phyloP scores from a whole-genome alignment of 2,797 vertebrate genomes.

The Antrozous pallidus region DNA sequence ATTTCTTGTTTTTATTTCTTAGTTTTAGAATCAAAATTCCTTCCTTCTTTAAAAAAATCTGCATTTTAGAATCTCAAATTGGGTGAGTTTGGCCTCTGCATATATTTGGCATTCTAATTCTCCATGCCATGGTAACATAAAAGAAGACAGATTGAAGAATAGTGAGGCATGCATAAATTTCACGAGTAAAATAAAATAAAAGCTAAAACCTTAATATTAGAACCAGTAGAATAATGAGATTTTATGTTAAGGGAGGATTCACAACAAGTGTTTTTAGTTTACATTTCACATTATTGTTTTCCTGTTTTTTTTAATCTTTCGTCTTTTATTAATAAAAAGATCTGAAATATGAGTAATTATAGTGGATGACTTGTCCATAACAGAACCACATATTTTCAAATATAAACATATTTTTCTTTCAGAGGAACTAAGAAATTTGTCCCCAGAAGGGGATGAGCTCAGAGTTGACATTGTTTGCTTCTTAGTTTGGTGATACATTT shows the following conservation, averaged over 20 bases:
- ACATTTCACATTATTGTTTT: not conserved
- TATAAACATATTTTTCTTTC: not conserved
- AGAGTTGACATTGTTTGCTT: not conserved
- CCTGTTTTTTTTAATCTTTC: not conserved
- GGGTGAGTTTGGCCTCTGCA: constrained; percentile 17
- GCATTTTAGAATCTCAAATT: constrained; percentile 38
- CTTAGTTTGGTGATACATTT: not conserved
- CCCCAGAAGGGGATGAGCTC: not conserved
- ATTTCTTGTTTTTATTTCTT: not conserved
- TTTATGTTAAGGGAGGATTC: not conserved
- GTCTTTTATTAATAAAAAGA: constrained; percentile 6
- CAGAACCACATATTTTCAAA: not conserved
- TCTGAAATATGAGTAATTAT: not conserved
- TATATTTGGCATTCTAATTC: not conserved
- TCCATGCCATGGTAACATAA: constrained; percentile 10
- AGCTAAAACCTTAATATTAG: not conserved
- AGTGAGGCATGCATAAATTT: constrained; percentile 32
- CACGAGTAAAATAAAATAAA: constrained; percentile 51
- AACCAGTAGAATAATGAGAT: constrained; percentile 2
- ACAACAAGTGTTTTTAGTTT: not conserved
- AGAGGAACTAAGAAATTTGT: not conserved
- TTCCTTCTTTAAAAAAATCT: not conserved
- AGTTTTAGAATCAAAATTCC: not conserved
- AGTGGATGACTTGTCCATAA: not conserved
- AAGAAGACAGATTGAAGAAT: constrained; percentile 54